Base-by-base conservation (phyloP, 2,113 vertebrate genomes). In the Ginglymostoma cirratum region DNA sequence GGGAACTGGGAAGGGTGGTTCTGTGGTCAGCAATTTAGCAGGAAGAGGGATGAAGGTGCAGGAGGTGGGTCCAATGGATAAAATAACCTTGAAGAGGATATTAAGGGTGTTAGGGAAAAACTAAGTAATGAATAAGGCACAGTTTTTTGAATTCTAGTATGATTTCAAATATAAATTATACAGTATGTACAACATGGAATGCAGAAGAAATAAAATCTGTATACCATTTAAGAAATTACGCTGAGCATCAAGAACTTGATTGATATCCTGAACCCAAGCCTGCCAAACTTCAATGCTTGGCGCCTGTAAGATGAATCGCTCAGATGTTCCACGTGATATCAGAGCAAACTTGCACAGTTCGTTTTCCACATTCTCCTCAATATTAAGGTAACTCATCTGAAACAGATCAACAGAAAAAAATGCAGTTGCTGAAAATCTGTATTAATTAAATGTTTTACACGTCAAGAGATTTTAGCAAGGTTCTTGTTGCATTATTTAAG, bases 331-430 rank as follows among this genome's bases (percentile, higher is more conserved):
- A 1, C 99, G 98, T 96, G 98, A 98, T 96, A 98, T 97, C 96
- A 99, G 96, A 15, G 99, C 98, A 83, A 99, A 99, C 96, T 99
- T 99, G 97, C 99, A 99, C 89, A 98, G 99, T 96, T 99, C 99
- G 0, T 97, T 99, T 78, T 99, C 99, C 55, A 98, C 98, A 0
- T 98, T 98, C 48, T 99, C 98, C 96, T 99, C 99, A 96, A 99
- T 97, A 96, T 98, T 98, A 96, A 99, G 97, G 96, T 98, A 98
- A 96, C 98, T 99, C 96, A 99, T 98, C 99, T 99, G 97, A 3
- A 96, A 97, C 27, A 96, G 96, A 70, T 19, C 23, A 96, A 76
- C 83, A 96, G 96, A 67, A 15, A 27, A 48, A 70, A 48, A 19
- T 67, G 42, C 12, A 95, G n/a, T 23, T 94, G 66, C n/a, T 86